Base-by-base conservation (phyloP, 2,888 invertebrate species). In the Cactoblastis cactorum region DNA sequence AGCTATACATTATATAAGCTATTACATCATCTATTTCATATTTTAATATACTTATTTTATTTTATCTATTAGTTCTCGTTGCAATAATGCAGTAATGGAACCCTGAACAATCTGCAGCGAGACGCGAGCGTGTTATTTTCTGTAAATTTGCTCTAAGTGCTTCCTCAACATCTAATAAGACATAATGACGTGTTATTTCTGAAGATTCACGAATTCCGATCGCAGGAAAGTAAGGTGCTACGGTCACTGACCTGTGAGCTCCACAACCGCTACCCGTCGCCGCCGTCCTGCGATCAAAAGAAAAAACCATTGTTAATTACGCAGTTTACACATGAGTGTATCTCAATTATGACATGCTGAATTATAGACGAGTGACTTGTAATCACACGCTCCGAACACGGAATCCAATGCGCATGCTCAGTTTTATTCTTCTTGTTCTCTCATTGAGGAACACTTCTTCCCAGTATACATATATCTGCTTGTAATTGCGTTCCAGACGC, bases 181-280 rank as follows among this genome's bases (percentile, higher is more conserved):
- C 69, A 78, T 84, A 86, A 87, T 86, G 80, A 83, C 74, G 77
- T 81, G 80, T 82, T 85, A 83, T 83, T 86, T 86, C 74, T 80
- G 79, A 80, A 80, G 83, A 84, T 86, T 83, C 83, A 83, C 82
- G 78, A 86, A 88, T 83, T 83, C 79, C 82, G 67, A 85, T 81
- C 75, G 71, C 67, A 68, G 74, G 60, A 67, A 68, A 77, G 77
- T 80, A 77, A 77, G 73, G 75, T 78, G 74, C 74, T 57, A 59
- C 64, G 83, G 80, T 86, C 69, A 89, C 86, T 88, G 77, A 89
- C 89, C 88, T 87, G 73, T 67, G 62, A 67, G 69, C 67, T 77
- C 71, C 69, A 68, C 74, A 72, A 79, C 73, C 71, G 75, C 80
- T 77, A 74, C 77, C 67, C 71, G 73, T 76, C 73, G 74, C 76